Percentiles rank a stretch among this genome's conserved stretches.
Evolutionary conservation across 2,888 invertebrate genomes (phyloP).

Genomic region (Polyommatus icarus): DNA sequence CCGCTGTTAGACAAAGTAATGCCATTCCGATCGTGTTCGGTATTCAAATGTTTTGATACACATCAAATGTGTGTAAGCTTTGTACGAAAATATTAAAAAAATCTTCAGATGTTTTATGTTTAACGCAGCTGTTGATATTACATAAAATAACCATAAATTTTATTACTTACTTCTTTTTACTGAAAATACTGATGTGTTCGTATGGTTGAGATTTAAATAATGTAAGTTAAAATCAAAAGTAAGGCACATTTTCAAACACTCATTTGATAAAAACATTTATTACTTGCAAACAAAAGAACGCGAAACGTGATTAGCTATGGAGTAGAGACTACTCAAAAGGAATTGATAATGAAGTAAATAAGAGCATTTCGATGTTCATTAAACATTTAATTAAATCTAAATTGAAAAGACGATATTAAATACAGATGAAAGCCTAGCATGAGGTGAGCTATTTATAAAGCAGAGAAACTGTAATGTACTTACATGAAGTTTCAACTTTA

Average conservation of each 20-base stretch:
- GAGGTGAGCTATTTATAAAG: background rate
- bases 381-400: conserved; percentile 1
- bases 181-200: too few species aligned
- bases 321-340: background rate
- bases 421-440: background rate
- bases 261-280: background rate
- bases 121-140: too few species aligned
- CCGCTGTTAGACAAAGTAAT: conserved; percentile 8
- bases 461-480: background rate
- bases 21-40: conserved; percentile 10
- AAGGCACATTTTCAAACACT: background rate
- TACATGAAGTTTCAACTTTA: background rate
- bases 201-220: too few species aligned
- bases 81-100: background rate
- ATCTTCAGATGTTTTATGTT: too few species aligned
- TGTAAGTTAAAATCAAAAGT: too few species aligned
- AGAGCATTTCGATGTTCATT: conserved; percentile 13
- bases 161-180: too few species aligned
- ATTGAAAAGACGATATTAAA: conserved; percentile 16
- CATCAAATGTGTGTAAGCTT: background rate
- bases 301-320: background rate
- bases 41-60: conserved; percentile 19
- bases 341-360: conserved; percentile 26
- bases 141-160: too few species aligned
- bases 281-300: background rate